Evolutionary conservation across 2,113 vertebrate species (phyloP).

Genomic region (Callipepla squamata): DNA sequence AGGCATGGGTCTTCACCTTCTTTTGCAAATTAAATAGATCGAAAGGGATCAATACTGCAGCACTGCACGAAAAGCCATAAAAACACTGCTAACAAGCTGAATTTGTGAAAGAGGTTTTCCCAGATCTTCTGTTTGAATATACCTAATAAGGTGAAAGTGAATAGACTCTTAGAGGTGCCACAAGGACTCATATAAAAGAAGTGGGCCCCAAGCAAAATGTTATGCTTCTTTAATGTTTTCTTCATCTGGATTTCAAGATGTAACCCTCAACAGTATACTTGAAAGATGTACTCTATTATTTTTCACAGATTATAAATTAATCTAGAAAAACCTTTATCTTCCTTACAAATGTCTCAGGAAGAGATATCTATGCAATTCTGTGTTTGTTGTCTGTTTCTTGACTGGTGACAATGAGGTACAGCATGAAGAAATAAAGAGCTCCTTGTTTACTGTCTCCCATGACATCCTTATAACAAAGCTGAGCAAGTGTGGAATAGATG

Average conservation of each 20-base stretch:
- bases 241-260: not conserved
- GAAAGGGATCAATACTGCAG: not conserved
- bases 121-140: not conserved
- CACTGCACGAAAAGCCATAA: not conserved
- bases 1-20: not conserved
- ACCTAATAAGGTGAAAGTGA: not conserved
- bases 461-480: too few relatives aligned
- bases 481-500: too few relatives aligned
- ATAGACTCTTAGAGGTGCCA: not conserved
- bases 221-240: not conserved
- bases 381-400: not conserved
- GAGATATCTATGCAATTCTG: not conserved
- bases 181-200: not conserved
- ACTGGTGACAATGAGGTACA: not conserved
- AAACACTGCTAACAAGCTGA: not conserved
- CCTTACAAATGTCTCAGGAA: not conserved
- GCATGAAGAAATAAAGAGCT: not conserved
- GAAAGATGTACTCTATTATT: not conserved
- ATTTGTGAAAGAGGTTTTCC: not conserved
- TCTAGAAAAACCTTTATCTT: not conserved
- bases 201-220: not conserved
- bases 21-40: not conserved
- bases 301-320: not conserved
- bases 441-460: too few relatives aligned
- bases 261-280: not conserved